phyloP scores from a whole-genome alignment of 2,888 invertebrate species.

The Amphipyra tragopoginis region DNA sequence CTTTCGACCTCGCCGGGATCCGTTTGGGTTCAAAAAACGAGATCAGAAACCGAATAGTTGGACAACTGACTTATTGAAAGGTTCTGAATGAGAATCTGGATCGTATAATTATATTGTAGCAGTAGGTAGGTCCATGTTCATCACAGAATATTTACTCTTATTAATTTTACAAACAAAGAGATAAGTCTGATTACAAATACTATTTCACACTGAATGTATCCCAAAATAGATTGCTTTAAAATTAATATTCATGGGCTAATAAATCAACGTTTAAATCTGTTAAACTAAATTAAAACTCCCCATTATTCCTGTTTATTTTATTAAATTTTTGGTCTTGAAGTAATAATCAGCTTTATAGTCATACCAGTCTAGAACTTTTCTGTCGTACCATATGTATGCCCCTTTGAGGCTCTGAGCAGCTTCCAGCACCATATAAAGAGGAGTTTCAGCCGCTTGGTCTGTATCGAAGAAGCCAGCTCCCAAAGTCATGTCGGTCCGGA shows the following conservation, averaged over 20 bases:
- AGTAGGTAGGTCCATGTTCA: background rate
- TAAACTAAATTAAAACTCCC: no score
- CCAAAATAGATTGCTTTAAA: constrained; percentile 18
- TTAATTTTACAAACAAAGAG: constrained; percentile 25
- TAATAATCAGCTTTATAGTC: constrained; percentile 73
- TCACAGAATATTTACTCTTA: constrained; percentile 8
- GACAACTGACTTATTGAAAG: no score
- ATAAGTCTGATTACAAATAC: constrained; percentile 16
- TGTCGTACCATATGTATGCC: constrained; percentile 91
- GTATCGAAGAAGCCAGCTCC: constrained; percentile 89
- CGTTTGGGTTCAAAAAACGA: no score
- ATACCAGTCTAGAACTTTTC: constrained; percentile 89
- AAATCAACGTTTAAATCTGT: constrained; percentile 6
- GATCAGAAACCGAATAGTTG: no score
- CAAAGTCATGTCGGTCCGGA: constrained; percentile 93
- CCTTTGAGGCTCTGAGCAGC: constrained; percentile 89
- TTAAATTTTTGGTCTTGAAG: constrained; percentile 67
- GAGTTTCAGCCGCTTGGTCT: constrained; percentile 89
- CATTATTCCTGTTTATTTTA: constrained; percentile 1
- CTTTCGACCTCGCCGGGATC: no score
- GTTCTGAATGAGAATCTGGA: no score
- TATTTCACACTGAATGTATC: constrained; percentile 5
- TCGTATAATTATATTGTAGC: constrained; percentile 1
- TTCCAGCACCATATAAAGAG: constrained; percentile 87
- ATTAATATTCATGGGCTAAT: constrained; percentile 19